Base-by-base conservation (phyloP, 2,888 invertebrate species). In the Leucophenga montana region DNA sequence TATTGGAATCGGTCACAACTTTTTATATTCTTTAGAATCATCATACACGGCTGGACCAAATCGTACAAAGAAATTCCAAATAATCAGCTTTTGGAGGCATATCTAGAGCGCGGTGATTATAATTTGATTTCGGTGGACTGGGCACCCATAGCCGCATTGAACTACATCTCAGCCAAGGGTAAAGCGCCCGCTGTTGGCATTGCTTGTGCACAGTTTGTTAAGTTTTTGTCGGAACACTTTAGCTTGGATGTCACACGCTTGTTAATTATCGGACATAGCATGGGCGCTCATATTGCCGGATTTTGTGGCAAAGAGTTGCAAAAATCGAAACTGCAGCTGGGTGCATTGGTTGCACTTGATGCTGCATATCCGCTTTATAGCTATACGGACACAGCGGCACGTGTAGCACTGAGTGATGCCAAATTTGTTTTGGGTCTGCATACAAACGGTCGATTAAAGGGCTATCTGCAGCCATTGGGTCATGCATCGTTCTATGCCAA, bases 41-140 rank as follows among this genome's bases (percentile, higher is more conserved):
- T 91, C 18, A 89, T 90, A 31, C 91, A 91, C 75, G 91, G 91
- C 4, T 91, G 91, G 91, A 71, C 90, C 89, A 82, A 88, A 89
- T 82, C 73, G 14, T 90, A 90, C 54, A 86, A 87, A 73, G 88
- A 91, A 31, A 44, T 69, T n/a, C 72, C 80, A 1, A 82, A 82
- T 69, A 54, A 22, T 2, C 31, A 68, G n/a, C 62, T 85, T 14
- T 72, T 78, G 8, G 57, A 71, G 13, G 91, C 91, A 0, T 91
- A 91, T 72, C 85, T 91, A 13, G 89, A 89, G 67, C 88, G 90
- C 6, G 91, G 90, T 46, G 89, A 90, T 70, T 85, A 90, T 67
- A 92, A 92, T 75, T 90, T 92, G 39, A 90, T 92, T 56, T 90
- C 91, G 0, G 90, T 92, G 3, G 92, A 92, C 79, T 92, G 91